phyloP scores from a whole-genome alignment of 2,888 invertebrate genomes.

The Callyntrura sp. region DNA sequence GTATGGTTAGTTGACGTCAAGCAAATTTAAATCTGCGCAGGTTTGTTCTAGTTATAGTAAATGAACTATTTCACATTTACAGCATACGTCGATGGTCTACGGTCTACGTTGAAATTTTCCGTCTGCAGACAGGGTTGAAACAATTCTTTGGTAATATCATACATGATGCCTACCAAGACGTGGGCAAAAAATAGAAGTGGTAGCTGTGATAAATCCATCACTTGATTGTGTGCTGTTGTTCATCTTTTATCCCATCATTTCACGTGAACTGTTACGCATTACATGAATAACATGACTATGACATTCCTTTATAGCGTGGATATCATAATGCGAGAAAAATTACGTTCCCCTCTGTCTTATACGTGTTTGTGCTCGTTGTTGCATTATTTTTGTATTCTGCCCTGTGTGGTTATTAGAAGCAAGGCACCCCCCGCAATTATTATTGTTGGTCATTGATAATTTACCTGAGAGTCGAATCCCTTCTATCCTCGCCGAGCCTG shows the following conservation, averaged over 20 bases:
- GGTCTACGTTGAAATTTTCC: too few species aligned
- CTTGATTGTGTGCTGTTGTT: slow-evolving; percentile 12
- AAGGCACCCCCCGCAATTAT: slow-evolving; percentile 41
- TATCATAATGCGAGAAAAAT: slow-evolving; percentile 36
- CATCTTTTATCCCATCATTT: slow-evolving; percentile 45
- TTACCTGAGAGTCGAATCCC: slow-evolving; percentile 6
- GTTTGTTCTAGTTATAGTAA: not conserved
- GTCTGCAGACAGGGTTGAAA: not conserved
- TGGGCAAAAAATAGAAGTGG: not conserved
- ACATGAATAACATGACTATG: slow-evolving; percentile 21
- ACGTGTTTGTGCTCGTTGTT: slow-evolving; percentile 11
- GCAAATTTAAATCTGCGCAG: not conserved
- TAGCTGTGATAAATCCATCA: slow-evolving; percentile 1
- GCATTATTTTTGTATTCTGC: slow-evolving; percentile 4
- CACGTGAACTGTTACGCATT: slow-evolving; percentile 46
- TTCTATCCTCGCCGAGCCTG: slow-evolving; percentile 9
- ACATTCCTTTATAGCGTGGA: slow-evolving; percentile 10
- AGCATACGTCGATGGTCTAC: not conserved
- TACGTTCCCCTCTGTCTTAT: not conserved
- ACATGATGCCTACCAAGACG: not conserved
- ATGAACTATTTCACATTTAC: not conserved
- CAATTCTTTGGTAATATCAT: not conserved
- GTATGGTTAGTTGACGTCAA: slow-evolving; percentile 26
- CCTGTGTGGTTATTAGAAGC: not conserved
- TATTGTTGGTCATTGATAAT: slow-evolving; percentile 48